Percentiles rank a stretch among this genome's conserved stretches.
phyloP scores from a whole-genome alignment of 1,140 invertebrate species.

The Diuraphis noxia region DNA sequence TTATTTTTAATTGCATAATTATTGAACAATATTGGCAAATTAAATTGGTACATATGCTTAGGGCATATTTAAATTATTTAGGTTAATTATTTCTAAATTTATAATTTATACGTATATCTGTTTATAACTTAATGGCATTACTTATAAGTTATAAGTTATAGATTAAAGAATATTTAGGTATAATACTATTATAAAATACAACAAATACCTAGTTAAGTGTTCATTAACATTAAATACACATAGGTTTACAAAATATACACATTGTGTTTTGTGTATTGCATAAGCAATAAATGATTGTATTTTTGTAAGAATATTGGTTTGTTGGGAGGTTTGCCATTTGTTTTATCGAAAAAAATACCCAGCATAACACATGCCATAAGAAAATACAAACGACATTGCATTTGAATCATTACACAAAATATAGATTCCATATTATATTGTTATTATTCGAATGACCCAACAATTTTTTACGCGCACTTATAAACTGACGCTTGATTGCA shows the following conservation, averaged over 20 bases:
- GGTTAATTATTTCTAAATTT: neutral
- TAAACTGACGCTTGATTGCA: neutral
- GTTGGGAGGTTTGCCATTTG: neutral
- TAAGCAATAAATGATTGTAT: neutral
- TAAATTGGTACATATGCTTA: neutral
- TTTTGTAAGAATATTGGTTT: neutral
- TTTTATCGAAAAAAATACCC: slow-evolving; percentile 28
- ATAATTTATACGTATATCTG: neutral
- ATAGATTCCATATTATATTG: neutral
- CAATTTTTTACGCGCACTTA: slow-evolving; percentile 30
- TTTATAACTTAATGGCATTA: neutral
- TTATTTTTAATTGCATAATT: neutral
- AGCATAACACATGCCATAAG: slow-evolving; percentile 17
- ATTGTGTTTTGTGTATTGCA: neutral
- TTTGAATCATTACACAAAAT: neutral
- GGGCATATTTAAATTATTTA: neutral
- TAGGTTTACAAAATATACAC: neutral
- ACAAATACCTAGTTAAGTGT: neutral
- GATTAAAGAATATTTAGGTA: no score
- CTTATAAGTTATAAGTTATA: no score
- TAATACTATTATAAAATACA: no score
- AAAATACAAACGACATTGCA: slow-evolving; percentile 29
- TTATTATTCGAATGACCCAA: slow-evolving; percentile 17
- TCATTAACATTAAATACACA: neutral
- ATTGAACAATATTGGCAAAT: neutral